phyloP scores from a whole-genome alignment of 1,140 invertebrate species.

The Daktulosphaira vitifoliae region DNA sequence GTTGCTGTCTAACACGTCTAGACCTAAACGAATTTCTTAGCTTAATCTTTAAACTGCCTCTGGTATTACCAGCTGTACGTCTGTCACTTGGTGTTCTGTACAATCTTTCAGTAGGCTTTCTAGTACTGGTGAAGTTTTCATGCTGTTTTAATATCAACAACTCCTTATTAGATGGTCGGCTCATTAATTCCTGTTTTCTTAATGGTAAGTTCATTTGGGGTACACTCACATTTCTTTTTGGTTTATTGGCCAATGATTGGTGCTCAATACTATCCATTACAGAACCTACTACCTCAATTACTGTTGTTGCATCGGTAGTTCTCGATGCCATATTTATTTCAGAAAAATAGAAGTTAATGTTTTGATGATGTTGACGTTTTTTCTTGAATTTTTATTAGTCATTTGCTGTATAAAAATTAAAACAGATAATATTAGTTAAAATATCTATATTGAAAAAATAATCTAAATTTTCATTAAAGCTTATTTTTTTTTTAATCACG shows the following conservation, averaged over 20 bases:
- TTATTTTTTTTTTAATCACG: too few species aligned
- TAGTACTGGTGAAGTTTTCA: background rate
- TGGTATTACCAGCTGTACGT: background rate
- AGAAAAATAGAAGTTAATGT: too few species aligned
- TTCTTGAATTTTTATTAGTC: too few species aligned
- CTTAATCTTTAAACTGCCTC: slow-evolving; percentile 10
- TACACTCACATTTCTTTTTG: background rate
- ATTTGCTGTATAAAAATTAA: too few species aligned
- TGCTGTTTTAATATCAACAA: background rate
- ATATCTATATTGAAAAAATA: too few species aligned
- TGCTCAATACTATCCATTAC: background rate
- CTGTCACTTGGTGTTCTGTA: background rate
- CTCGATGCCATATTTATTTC: too few species aligned
- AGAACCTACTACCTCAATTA: background rate
- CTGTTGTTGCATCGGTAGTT: background rate
- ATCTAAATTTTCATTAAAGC: too few species aligned
- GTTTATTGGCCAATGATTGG: background rate
- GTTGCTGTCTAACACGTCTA: slow-evolving; percentile 11
- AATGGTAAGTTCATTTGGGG: background rate
- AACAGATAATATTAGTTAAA: too few species aligned
- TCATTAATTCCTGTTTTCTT: background rate
- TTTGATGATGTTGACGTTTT: too few species aligned
- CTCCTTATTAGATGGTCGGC: background rate
- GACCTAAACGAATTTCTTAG: slow-evolving; percentile 11
- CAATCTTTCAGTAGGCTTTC: background rate